These are phyloP conservation scores for Erethizon dorsatum DNA, from an alignment of 2,797 vertebrate genomes.

Conservation along the genomic window DNA sequence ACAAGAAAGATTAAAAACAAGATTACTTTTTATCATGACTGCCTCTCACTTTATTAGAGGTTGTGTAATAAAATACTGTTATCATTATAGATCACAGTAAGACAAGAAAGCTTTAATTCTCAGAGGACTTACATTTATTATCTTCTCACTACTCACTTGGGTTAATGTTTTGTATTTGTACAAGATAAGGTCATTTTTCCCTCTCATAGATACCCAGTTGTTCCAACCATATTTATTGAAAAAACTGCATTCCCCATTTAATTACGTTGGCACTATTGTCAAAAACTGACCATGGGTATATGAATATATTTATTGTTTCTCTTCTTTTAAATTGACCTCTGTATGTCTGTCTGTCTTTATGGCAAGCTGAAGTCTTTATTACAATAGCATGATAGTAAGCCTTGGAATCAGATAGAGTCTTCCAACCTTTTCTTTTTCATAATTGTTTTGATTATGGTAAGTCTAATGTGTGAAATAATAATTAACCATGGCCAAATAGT, in stretches of 20 bases:
- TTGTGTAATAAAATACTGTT: conserved; percentile 33
- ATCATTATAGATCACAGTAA: neutral
- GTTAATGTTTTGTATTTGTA: neutral
- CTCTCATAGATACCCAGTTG: neutral
- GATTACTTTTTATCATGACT: conserved; percentile 32
- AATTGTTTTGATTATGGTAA: conserved; percentile 46
- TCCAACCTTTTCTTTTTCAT: neutral
- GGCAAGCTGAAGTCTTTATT: neutral
- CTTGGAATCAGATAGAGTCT: conserved; percentile 13
- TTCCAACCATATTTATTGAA: neutral
- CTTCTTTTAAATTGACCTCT: neutral
- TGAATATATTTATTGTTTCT: conserved; percentile 1
- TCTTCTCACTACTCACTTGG: neutral
- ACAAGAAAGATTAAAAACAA: conserved; percentile 13
- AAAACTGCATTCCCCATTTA: conserved; percentile 27
- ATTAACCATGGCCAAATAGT: neutral
- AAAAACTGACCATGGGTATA: neutral
- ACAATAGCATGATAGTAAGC: conserved; percentile 5
- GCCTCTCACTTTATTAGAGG: neutral
- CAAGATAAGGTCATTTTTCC: neutral
- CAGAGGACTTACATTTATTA: neutral
- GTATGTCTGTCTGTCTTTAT: neutral
- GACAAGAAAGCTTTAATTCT: conserved; percentile 6
- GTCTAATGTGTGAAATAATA: neutral
- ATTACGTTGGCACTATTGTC: conserved; percentile 12